Conservation (phyloP, 2,797 vertebrate species). For the Mastacembelus armatus region DNA sequence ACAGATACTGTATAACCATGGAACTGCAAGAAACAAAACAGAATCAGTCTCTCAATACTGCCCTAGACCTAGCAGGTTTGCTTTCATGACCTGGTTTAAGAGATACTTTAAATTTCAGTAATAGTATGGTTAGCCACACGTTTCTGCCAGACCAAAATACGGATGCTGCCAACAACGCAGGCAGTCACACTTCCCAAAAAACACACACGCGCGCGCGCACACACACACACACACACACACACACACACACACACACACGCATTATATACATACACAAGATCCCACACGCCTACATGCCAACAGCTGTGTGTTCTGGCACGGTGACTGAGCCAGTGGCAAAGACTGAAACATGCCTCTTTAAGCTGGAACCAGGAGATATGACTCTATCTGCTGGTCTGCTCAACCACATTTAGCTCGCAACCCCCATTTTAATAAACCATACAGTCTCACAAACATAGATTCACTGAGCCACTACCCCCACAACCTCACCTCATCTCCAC, state of each 20-base stretch:
- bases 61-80: constrained; percentile 32
- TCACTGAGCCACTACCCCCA: constrained; percentile 5
- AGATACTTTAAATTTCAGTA: constrained; percentile 58
- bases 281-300: constrained; percentile 57
- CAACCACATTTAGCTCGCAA: constrained; percentile 42
- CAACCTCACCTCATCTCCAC: constrained; percentile 13
- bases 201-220: constrained; percentile 5
- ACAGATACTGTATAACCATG: constrained; percentile 47
- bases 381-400: constrained; percentile 57
- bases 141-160: constrained; percentile 44
- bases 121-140: constrained; percentile 31
- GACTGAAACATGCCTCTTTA: constrained; percentile 65
- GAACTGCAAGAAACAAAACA: constrained; percentile 49
- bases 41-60: constrained; percentile 40
- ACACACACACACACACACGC: constrained; percentile 19
- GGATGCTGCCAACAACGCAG: constrained; percentile 44
- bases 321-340: constrained; percentile 48
- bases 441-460: constrained; percentile 19
- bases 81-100: constrained; percentile 52
- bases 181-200: constrained; percentile 8
- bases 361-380: constrained; percentile 63
- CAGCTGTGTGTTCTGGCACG: constrained; percentile 59
- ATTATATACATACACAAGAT: constrained; percentile 23
- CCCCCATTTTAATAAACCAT: constrained; percentile 52
- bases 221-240: constrained; percentile 14